Conservation (phyloP, 1,140 invertebrate genomes). For the Mya arenaria region DNA sequence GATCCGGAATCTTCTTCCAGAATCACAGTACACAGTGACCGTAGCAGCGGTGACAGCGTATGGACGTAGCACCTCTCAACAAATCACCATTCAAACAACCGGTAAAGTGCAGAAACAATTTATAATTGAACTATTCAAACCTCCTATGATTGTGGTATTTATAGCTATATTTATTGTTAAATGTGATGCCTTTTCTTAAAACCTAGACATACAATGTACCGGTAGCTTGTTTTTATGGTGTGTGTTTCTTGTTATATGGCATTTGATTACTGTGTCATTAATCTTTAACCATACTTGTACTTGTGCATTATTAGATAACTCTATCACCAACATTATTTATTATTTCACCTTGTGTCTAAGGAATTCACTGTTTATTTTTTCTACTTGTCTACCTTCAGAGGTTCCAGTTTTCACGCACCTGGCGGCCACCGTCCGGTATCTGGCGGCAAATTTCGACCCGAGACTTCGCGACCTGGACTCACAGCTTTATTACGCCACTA, state of each 20-base stretch:
- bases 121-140: too few species aligned
- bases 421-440: not conserved
- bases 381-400: constrained; percentile 11
- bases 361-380: not conserved
- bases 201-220: too few species aligned
- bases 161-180: too few species aligned
- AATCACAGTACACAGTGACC: not conserved
- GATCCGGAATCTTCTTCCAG: not conserved
- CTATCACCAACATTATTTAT: not conserved
- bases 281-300: too few species aligned
- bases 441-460: not conserved
- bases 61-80: not conserved
- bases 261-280: too few species aligned
- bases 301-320: too few species aligned
- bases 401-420: constrained; percentile 9
- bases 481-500: not conserved
- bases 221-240: too few species aligned
- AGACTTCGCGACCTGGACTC: not conserved
- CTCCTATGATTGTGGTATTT: too few species aligned
- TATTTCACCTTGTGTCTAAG: not conserved
- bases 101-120: too few species aligned
- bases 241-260: too few species aligned
- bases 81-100: not conserved
- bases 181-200: too few species aligned
- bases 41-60: not conserved